These are phyloP conservation scores for Mormyrus lacerda DNA, from an alignment of 2,113 vertebrate genomes.

Conservation along the genomic window DNA sequence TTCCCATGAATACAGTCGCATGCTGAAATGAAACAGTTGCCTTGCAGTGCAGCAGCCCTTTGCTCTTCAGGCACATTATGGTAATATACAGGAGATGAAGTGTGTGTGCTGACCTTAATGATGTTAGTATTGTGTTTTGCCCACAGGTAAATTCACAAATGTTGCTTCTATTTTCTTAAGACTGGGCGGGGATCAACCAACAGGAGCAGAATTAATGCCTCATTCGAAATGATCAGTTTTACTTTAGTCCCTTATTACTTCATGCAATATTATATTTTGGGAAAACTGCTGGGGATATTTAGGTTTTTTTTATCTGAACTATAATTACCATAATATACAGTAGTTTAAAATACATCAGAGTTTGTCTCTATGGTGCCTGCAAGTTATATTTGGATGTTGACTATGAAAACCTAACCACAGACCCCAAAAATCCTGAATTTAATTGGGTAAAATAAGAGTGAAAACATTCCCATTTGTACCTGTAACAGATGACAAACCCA, in stretches of 20 bases:
- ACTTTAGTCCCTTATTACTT: neutral
- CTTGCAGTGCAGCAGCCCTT: constrained; percentile 21
- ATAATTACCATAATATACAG: neutral
- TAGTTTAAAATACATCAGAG: neutral
- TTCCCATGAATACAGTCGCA: constrained; percentile 32
- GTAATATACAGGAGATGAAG: constrained; percentile 14
- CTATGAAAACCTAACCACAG: neutral
- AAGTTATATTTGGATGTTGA: neutral
- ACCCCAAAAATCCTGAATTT: neutral
- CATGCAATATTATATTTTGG: neutral
- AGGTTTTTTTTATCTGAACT: neutral
- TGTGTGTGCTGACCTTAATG: neutral
- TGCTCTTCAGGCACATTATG: constrained; percentile 18
- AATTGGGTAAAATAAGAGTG: neutral
- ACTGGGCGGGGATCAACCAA: neutral
- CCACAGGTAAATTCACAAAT: neutral
- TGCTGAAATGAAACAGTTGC: constrained; percentile 31
- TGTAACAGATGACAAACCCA: neutral
- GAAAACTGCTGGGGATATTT: neutral
- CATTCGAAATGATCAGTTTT: neutral
- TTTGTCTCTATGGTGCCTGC: neutral
- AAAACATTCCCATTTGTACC: neutral
- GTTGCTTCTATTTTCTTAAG: constrained; percentile 6
- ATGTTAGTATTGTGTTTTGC: constrained; percentile 2
- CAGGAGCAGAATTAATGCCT: neutral